These are phyloP conservation scores for Scaptomyza hsui DNA, from an alignment of 1,140 invertebrate genomes.

Conservation along the genomic window DNA sequence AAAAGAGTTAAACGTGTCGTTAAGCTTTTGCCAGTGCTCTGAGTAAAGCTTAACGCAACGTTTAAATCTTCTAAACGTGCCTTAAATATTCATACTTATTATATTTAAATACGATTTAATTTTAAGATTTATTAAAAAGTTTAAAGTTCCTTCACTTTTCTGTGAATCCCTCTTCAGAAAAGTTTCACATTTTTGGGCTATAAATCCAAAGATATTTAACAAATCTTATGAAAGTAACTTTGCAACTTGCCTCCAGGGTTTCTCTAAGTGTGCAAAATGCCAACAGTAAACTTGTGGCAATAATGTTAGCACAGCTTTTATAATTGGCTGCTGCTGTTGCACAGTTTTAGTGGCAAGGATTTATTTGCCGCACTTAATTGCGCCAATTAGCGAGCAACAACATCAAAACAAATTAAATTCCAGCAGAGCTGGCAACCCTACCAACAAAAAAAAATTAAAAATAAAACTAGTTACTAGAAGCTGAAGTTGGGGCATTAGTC, in stretches of 20 bases:
- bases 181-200: no score
- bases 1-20: no score
- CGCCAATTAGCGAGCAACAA: constrained; percentile 57
- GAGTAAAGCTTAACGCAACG: no score
- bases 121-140: no score
- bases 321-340: constrained; percentile 43
- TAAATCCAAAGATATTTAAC: no score
- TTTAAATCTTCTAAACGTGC: no score
- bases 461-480: constrained; percentile 5
- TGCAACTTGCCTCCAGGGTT: neutral
- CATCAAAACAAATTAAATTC: constrained; percentile 49
- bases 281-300: constrained; percentile 23
- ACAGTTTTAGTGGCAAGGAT: constrained; percentile 43
- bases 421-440: neutral
- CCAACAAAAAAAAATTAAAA: neutral
- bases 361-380: constrained; percentile 62
- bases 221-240: neutral
- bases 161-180: no score
- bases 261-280: constrained; percentile 1
- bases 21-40: no score
- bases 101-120: no score
- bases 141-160: no score
- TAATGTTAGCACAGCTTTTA: constrained; percentile 19
- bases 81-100: no score
- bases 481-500: constrained; percentile 19